Conservation (phyloP, 2,888 invertebrate species). For the Pheosia tremula region DNA sequence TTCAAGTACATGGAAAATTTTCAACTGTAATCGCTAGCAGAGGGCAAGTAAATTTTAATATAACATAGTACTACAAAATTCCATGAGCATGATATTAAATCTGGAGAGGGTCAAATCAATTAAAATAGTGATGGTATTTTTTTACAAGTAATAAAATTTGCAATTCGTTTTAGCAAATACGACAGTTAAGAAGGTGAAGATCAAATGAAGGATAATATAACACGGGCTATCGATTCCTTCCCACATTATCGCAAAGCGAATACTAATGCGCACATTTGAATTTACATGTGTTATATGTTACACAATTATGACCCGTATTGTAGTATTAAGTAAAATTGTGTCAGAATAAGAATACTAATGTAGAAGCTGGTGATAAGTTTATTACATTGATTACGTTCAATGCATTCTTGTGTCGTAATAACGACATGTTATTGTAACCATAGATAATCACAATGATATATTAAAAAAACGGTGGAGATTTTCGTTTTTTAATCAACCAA, state of each 20-base stretch:
- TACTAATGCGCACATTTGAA: conserved; percentile 57
- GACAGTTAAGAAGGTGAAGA: conserved; percentile 30
- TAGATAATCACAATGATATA: no score
- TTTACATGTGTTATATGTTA: conserved; percentile 30
- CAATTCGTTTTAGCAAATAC: conserved; percentile 34
- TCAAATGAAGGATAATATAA: conserved; percentile 44
- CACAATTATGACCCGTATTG: conserved; percentile 51
- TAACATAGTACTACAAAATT: conserved; percentile 25
- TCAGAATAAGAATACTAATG: conserved; percentile 49
- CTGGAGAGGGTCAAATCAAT: conserved; percentile 31
- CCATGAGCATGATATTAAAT: conserved; percentile 16
- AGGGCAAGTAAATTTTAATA: conserved; percentile 21
- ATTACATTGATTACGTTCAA: conserved; percentile 3
- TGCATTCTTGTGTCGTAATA: no score
- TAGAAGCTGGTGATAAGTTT: conserved; percentile 18
- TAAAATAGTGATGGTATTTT: conserved; percentile 27
- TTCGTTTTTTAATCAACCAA: no score
- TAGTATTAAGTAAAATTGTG: conserved; percentile 49
- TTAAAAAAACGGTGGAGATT: no score
- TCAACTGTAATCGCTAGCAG: not conserved
- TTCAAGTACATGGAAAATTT: conserved; percentile 33
- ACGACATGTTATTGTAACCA: no score
- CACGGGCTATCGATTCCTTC: conserved; percentile 30
- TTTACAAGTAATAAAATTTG: conserved; percentile 36
- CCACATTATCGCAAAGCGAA: conserved; percentile 51